These are phyloP conservation scores for Eilema caniola DNA, from an alignment of 2,888 invertebrate genomes.

Conservation along the genomic window DNA sequence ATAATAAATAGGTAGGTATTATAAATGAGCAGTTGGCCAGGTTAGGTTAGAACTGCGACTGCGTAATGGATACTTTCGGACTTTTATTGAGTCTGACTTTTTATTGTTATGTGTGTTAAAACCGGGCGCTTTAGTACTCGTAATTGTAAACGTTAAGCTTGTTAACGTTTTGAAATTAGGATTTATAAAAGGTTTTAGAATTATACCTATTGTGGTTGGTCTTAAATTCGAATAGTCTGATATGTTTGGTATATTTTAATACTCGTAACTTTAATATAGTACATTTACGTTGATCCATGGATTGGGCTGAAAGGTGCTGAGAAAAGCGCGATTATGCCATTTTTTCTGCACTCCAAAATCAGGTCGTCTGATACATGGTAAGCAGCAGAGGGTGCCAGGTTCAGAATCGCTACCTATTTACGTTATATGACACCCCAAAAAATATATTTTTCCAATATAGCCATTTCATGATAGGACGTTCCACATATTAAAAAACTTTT, in stretches of 20 bases:
- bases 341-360: too few relatives aligned
- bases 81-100: slow-evolving; percentile 4
- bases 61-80: slow-evolving; percentile 4
- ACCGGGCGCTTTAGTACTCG: not conserved
- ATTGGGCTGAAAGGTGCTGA: not conserved
- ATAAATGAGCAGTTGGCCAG: slow-evolving; percentile 2
- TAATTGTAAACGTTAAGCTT: slow-evolving; percentile 2
- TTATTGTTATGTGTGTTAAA: slow-evolving; percentile 1
- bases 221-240: not conserved
- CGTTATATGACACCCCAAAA: too few relatives aligned
- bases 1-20: too few relatives aligned
- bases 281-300: not conserved
- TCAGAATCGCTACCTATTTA: too few relatives aligned
- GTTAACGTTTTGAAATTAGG: not conserved
- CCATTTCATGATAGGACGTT: not conserved
- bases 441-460: not conserved
- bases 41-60: slow-evolving; percentile 4
- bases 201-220: not conserved
- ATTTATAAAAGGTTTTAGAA: not conserved
- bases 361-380: not conserved
- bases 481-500: too few relatives aligned
- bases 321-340: not conserved
- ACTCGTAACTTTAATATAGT: not conserved
- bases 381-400: not conserved
- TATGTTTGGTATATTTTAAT: too few relatives aligned